Evolutionary conservation across 2,888 invertebrate genomes (phyloP), one percentile per base, ranked within the genome.

Genomic region (Ptilodon capucinus): DNA sequence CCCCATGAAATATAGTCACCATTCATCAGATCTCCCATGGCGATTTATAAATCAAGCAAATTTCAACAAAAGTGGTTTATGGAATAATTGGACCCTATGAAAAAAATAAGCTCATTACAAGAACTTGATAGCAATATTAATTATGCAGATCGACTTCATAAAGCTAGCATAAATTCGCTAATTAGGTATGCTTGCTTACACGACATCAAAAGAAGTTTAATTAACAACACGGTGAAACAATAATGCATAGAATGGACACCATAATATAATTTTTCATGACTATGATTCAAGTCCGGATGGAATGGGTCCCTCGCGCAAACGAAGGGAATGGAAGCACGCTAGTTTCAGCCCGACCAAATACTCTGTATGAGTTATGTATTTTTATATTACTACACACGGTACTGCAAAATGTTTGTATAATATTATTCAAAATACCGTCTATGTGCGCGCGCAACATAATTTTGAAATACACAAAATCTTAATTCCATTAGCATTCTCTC

Each of bases 51-150:
- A 62, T 62, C 58, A 51, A 53, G 44, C 54, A 46, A 56, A 54
- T 53, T 54, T 53, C 55, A 62, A 60, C 61, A 55, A 58, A 64
- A 68, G 51, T 62, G 66, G 71, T 71, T n/a, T 67, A 68, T 68
- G 48, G 59, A 50, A 54, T 51, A 61, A 65, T 55, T 50, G 48
- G 50, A 57, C 48, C 51, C 55, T 51, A 46, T 40, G 40, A 57
- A 52, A 40, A 49, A 40, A 36, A 30, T 38, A 46, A 28, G 16
- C 42, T 25, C 21, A 25, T 40, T 46, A 44, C 40, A 35, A 46
- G 41, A 35, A 35, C 4, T 4, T 35, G 11, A 35, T 35, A 40
- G 36, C 13, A 1, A 38, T 14, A 13, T 40, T 2, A 30, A 39
- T 7, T 40, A 16, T 17, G 39, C 14, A 18, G 1, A 35, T 17